phyloP scores from a whole-genome alignment of 2,113 vertebrate genomes.

The Anoplopoma fimbria region DNA sequence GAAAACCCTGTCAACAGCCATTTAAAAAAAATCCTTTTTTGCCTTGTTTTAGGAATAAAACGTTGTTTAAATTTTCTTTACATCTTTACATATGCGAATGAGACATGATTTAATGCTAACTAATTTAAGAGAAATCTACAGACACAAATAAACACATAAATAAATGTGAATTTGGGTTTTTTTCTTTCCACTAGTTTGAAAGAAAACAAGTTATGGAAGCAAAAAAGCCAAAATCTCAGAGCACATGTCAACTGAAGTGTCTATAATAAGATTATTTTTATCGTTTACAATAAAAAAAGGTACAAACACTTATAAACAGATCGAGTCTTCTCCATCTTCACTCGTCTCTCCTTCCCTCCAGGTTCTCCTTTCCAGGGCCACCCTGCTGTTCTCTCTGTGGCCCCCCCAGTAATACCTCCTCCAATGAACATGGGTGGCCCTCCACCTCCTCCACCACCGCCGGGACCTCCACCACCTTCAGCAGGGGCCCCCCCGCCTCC shows the following conservation, averaged over 20 bases:
- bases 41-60: too few relatives aligned
- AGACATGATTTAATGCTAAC: too few relatives aligned
- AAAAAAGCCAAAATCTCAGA: neutral
- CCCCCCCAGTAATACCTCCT: conserved; percentile 83
- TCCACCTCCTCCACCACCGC: conserved; percentile 91
- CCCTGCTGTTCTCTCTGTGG: conserved; percentile 84
- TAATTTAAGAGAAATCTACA: too few relatives aligned
- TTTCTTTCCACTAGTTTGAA: too few relatives aligned
- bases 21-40: too few relatives aligned
- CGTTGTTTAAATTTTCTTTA: too few relatives aligned
- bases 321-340: neutral
- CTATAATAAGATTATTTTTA: neutral
- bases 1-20: too few relatives aligned
- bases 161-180: too few relatives aligned
- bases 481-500: conserved; percentile 88
- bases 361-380: conserved; percentile 93
- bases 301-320: neutral
- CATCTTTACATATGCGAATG: too few relatives aligned
- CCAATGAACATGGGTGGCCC: conserved; percentile 83
- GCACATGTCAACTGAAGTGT: neutral
- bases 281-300: neutral
- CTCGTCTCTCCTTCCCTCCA: conserved; percentile 52
- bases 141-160: neutral
- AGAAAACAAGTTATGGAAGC: too few relatives aligned
- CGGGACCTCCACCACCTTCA: conserved; percentile 81